Base-by-base conservation (phyloP, 1,140 invertebrate species). In the Lasioglossum baleicum region DNA sequence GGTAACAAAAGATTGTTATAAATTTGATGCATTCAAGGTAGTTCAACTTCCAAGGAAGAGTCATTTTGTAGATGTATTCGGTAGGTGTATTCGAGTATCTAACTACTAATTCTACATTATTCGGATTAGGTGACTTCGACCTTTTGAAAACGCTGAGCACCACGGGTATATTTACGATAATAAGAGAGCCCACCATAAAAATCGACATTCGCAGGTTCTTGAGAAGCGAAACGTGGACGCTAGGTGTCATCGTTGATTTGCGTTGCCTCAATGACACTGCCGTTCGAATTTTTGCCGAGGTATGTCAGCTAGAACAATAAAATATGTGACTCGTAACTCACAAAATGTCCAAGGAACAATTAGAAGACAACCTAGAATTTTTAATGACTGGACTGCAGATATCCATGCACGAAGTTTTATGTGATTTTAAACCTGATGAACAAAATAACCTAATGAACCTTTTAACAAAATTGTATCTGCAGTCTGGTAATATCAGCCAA, bases 241-340 rank as follows among this genome's bases (percentile, higher is more conserved):
- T 87, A 0, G 89, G 88, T 10, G 68, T 90, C 10, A 72, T 89
- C 26, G 67, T 90, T 8, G 88, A 90, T 69, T 40, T 85, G 6
- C 82, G 86, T 66, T 89, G 89, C 56, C 58, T 65, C 7, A 84
- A 83, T 60, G 71, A 81, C 26, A 82, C 65, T 7, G 79, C 76
- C 10, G 70, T 79, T 53, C 40, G 80, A 26, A 84, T 90, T 56
- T 79, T 90, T 3, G 70, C 80, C 3, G 82, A 87, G 53, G 88
- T 88, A 83, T 81, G 75, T n/a, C 8, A 7, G n/a, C 5, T 4
- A 20, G 44, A 48, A 48, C 44, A 48, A 48, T 8, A 0, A 48
- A 48, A 48, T 48, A 48, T 48, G 17, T 53, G 7, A 53, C 15
- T 17, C 6, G 17, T 53, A 6, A 17, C 5, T 51, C 42, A 15